Base-by-base conservation (phyloP, 2,113 vertebrate species). In the Colossoma macropomum region DNA sequence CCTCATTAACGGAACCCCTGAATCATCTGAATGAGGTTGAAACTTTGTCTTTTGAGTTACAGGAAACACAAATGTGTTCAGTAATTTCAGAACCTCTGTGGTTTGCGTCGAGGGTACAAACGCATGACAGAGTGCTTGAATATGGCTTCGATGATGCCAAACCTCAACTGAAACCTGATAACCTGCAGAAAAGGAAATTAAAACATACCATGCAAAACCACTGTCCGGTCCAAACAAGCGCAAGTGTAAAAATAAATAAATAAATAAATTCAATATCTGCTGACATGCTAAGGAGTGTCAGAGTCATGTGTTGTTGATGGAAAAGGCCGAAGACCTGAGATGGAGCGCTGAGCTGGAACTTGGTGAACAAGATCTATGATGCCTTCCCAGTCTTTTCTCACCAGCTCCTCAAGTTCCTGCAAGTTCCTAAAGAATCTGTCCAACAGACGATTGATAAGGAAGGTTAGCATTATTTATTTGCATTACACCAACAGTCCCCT, bases 51-150 rank as follows among this genome's bases (percentile, higher is more conserved):
- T 68, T 71, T 30, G 17, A 71, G 69, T 75, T 59, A 71, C 16
- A 72, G 69, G 62, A 63, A 34, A 30, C 13, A 74, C 85, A 87
- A 92, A 87, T 38, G 4, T 68, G 87, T 89, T 84, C 75, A 92
- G 82, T 45, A 81, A 71, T 21, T 89, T 88, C 62, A 92, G 89
- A 62, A 38, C 41, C 72, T 60, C 68, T 4, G 70, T 77, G 52
- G 62, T 90, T 50, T 92, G 85, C 70, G 72, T 85, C 63, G 88
- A 89, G 68, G 77, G 27, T 45, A 91, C 83, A 85, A 90, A 93
- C 48, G 80, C n/a, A 70, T 88, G 71, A 76, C 82, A 68, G 25
- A 86, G 86, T 16, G 84, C 86, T 75, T 79, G 82, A 41, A 56
- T 28, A 70, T 80, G 89, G 16, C 86, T 88, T 83, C 90, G 60